These are phyloP conservation scores for Pecten maximus DNA, from an alignment of 2,888 invertebrate genomes.

Conservation along the genomic window DNA sequence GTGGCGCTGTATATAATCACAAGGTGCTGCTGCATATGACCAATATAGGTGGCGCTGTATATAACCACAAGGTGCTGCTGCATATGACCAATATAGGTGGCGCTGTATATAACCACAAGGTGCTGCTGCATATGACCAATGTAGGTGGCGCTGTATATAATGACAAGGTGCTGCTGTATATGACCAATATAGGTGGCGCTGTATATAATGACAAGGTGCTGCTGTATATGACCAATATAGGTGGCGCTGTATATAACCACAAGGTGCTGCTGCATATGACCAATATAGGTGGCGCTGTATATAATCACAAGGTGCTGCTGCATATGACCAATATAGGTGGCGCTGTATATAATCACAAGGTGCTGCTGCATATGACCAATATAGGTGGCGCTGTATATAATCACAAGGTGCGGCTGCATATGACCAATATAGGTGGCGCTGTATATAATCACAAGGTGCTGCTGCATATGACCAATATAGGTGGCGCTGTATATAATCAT, in stretches of 20 bases:
- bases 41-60: not conserved
- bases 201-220: not conserved
- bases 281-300: not conserved
- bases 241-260: not conserved
- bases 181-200: not conserved
- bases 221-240: not conserved
- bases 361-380: not conserved
- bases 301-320: no score
- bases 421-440: not conserved
- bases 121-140: not conserved
- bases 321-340: not conserved
- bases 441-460: not conserved
- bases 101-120: not conserved
- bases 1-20: not conserved
- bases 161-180: not conserved
- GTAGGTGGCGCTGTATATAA: not conserved
- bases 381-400: not conserved
- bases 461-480: not conserved
- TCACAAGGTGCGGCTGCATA: no score
- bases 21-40: not conserved
- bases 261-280: not conserved
- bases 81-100: not conserved
- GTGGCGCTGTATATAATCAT: no score
- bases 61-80: not conserved
- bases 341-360: not conserved